Evolutionary conservation across 2,888 invertebrate species (phyloP), one percentile per base, ranked within the genome.

Genomic region (Gibbula magus): DNA sequence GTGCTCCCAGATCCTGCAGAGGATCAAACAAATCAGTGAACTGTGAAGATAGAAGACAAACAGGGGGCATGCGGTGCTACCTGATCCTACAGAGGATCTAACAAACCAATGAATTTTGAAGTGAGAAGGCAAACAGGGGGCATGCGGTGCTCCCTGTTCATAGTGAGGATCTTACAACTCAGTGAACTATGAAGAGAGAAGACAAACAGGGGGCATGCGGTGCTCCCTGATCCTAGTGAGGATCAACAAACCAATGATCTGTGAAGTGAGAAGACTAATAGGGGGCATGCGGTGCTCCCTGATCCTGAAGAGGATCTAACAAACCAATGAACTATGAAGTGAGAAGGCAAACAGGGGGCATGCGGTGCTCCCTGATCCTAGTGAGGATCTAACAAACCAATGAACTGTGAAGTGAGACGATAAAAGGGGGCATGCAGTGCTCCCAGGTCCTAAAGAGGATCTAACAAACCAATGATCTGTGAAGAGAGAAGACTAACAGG

Each of bases 141-240:
- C 35, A 35, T 35, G 35, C 35, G 35, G 35, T 35, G 7, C 35
- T 35, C 35, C 35, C 35, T 5, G 35, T 5, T 35, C 35, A 3
- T 35, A 35, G 7, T 35, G 35, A 35, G 35, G 35, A 7, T 35
- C 35, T 5, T 5, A 35, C 35, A 35, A 35, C 3, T 5, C 35
- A 35, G 35, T 39, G 75, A 52, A 39, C 22, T 20, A 75, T 20
- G 45, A 39, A 52, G 75, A 75, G 52, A 75, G 75, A 61, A 77
- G 77, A 22, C 56, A 77, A 61, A 66, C 18, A 66, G 45, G 56
- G 45, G 39, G 77, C 29, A 20, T 18, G n/a, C 22, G 18, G 52
- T 54, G 29, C 53, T 66, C n/a, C 45, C 53, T 5, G 73, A 52
- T 1, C 20, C 45, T 32, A 54, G 51, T 22, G 73, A 18, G 61